A percentile compares a stretch with the other conserved stretches of the same genome.
These are phyloP conservation scores for Malurus elegans DNA, from an alignment of 2,113 vertebrate genomes.

Conservation along the genomic window DNA sequence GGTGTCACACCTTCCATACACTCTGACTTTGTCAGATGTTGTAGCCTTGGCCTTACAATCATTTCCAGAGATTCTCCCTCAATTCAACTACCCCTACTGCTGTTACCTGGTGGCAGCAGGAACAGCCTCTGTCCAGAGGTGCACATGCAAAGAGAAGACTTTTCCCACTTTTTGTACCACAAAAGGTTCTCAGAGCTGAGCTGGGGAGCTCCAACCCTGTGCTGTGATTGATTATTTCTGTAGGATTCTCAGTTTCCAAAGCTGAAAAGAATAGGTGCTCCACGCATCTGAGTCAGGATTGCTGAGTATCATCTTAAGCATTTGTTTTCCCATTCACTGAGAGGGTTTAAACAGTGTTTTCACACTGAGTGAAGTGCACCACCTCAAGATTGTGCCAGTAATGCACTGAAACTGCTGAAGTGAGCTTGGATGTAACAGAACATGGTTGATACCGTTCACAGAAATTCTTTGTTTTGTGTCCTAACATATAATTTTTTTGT, in stretches of 20 bases:
- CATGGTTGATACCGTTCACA: background rate
- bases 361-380: background rate
- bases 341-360: background rate
- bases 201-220: background rate
- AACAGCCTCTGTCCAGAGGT: background rate
- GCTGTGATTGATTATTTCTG: background rate
- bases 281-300: background rate
- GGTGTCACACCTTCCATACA: background rate
- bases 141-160: background rate
- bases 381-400: background rate
- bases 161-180: background rate
- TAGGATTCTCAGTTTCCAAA: background rate
- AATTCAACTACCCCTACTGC: rapidly evolving
- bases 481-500: background rate
- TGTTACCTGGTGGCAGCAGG: background rate
- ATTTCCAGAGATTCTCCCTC: background rate
- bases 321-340: background rate
- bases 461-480: background rate
- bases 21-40: background rate
- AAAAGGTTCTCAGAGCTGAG: background rate
- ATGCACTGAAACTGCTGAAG: background rate
- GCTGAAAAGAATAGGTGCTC: background rate
- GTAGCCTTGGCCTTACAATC: background rate
- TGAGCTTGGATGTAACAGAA: background rate
- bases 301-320: background rate